These are phyloP conservation scores for Aeoliscus strigatus DNA, from an alignment of 2,797 vertebrate genomes.

Conservation along the genomic window DNA sequence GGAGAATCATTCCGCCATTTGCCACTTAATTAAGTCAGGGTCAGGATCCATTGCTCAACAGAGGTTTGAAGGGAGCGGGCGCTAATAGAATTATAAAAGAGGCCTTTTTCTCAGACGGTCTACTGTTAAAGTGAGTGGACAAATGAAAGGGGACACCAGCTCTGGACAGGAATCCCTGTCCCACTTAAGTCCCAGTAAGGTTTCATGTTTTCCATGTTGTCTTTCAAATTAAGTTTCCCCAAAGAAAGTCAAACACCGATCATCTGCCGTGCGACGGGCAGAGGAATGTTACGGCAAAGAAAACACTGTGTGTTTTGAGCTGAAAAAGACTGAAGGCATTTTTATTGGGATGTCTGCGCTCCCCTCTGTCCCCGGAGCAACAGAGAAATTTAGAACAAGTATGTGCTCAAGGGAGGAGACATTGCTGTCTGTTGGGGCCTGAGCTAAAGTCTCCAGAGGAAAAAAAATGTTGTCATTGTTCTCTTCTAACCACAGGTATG, in stretches of 20 bases:
- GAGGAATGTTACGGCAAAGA: slow-evolving; percentile 8
- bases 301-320: slow-evolving; percentile 27
- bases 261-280: slow-evolving; percentile 6
- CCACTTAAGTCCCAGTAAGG: slow-evolving; percentile 31
- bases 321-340: slow-evolving; percentile 43
- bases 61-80: slow-evolving; percentile 59
- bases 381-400: slow-evolving; percentile 69
- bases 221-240: slow-evolving; percentile 25
- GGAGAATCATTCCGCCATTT: slow-evolving; percentile 80
- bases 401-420: slow-evolving; percentile 61
- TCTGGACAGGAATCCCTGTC: slow-evolving; percentile 50
- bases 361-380: slow-evolving; percentile 73
- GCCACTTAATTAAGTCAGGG: slow-evolving; percentile 79
- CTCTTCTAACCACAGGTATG: no score
- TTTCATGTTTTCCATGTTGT: slow-evolving; percentile 49
- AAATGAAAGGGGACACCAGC: slow-evolving; percentile 64
- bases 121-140: slow-evolving; percentile 47
- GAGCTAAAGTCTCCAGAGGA: not conserved
- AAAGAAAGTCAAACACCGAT: slow-evolving; percentile 19
- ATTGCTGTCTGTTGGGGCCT: slow-evolving; percentile 37
- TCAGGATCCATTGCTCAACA: slow-evolving; percentile 70
- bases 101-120: slow-evolving; percentile 47
- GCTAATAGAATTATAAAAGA: slow-evolving; percentile 72
- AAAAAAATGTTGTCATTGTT: no score
- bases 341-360: slow-evolving; percentile 58